A percentile compares a stretch with the other conserved stretches of the same genome.
phyloP scores from a whole-genome alignment of 2,888 invertebrate species.

The Maniola hyperantus region DNA sequence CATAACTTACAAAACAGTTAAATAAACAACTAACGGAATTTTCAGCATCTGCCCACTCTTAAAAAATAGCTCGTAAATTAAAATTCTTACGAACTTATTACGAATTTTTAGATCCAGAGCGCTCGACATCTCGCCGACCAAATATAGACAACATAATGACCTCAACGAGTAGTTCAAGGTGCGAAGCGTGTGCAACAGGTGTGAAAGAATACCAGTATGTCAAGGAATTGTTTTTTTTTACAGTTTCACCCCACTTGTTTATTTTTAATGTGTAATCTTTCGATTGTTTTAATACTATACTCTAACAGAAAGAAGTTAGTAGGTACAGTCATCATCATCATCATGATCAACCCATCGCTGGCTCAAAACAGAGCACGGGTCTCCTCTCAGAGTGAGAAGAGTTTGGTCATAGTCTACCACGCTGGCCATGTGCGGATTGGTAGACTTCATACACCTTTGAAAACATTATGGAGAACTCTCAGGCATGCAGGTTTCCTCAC shows the following conservation, averaged over 20 bases:
- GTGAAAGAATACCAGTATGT: conserved; percentile 10
- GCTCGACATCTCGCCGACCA: conserved; percentile 5
- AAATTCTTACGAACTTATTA: neutral
- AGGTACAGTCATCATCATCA: too few species aligned
- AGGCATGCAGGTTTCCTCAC: too few species aligned
- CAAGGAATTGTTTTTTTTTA: conserved; percentile 11
- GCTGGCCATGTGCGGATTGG: too few species aligned
- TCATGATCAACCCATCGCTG: too few species aligned
- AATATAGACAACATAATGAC: conserved; percentile 12
- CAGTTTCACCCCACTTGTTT: conserved; percentile 4
- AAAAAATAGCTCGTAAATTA: neutral
- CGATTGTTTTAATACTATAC: neutral
- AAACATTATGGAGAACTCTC: too few species aligned
- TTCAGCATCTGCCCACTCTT: neutral
- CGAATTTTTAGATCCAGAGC: neutral
- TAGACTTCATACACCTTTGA: too few species aligned
- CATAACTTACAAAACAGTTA: too few species aligned
- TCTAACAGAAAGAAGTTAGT: too few species aligned
- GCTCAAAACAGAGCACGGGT: too few species aligned
- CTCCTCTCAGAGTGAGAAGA: too few species aligned
- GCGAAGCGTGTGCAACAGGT: conserved; percentile 6
- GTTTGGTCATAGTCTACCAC: too few species aligned
- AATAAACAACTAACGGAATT: too few species aligned
- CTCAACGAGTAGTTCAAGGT: conserved; percentile 13
- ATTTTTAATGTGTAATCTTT: neutral